A percentile compares a stretch with the other conserved stretches of the same genome.
phyloP scores from a whole-genome alignment of 2,113 vertebrate genomes.

The Sula dactylatra region DNA sequence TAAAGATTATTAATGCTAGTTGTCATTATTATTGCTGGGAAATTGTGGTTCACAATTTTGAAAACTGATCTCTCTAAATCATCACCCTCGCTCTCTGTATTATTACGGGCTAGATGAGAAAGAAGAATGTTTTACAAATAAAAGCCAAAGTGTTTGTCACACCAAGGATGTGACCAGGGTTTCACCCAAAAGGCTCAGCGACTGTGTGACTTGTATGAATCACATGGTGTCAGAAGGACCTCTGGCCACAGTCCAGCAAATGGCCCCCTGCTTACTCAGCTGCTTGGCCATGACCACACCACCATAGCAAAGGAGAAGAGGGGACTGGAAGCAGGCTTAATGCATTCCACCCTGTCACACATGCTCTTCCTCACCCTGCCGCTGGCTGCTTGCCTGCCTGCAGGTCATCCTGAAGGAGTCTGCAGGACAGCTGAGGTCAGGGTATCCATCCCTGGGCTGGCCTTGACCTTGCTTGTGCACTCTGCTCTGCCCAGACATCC shows the following conservation, averaged over 20 bases:
- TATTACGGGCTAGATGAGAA: neutral
- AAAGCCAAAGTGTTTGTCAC: neutral
- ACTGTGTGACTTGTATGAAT: neutral
- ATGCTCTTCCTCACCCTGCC: neutral
- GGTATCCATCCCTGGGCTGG: neutral
- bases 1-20: neutral
- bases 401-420: neutral
- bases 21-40: neutral
- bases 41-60: neutral
- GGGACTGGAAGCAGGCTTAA: neutral
- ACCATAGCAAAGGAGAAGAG: neutral
- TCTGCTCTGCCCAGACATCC: neutral
- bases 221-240: neutral
- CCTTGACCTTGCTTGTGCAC: neutral
- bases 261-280: neutral
- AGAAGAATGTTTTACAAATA: neutral
- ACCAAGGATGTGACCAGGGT: neutral
- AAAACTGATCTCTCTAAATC: neutral
- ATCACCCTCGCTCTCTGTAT: neutral
- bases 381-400: neutral
- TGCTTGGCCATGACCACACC: neutral
- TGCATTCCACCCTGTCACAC: neutral
- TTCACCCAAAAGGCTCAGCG: neutral
- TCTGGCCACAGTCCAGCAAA: neutral
- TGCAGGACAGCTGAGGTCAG: neutral